These are phyloP conservation scores for Microctonus aethiopoides DNA, from an alignment of 2,888 invertebrate species.

Conservation along the genomic window DNA sequence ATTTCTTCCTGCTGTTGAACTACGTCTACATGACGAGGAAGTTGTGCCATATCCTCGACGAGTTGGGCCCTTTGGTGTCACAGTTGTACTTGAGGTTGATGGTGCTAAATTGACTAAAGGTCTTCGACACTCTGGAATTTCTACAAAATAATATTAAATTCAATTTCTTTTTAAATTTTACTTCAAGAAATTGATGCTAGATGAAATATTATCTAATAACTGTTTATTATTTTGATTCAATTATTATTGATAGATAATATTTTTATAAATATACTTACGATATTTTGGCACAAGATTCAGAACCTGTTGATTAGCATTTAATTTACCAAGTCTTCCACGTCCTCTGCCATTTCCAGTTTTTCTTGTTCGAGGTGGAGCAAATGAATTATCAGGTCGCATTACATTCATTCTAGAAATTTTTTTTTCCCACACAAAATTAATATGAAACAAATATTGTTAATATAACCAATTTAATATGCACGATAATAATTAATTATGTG, in stretches of 20 bases:
- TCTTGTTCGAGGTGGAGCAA: slow-evolving; percentile 29
- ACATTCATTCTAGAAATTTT: slow-evolving; percentile 49
- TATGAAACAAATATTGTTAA: neutral
- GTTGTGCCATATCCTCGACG: slow-evolving; percentile 27
- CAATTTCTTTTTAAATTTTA: too few species aligned
- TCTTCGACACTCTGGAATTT: slow-evolving; percentile 17
- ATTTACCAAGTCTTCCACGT: slow-evolving; percentile 30
- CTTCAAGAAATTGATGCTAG: too few species aligned
- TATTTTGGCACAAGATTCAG: slow-evolving; percentile 45
- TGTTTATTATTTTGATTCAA: too few species aligned
- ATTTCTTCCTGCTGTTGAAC: slow-evolving; percentile 15
- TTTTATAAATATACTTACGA: too few species aligned
- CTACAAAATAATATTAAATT: neutral
- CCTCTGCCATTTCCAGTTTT: slow-evolving; percentile 22
- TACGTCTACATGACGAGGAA: slow-evolving; percentile 35
- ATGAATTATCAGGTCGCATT: slow-evolving; percentile 36
- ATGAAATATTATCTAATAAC: too few species aligned
- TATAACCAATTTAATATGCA: neutral
- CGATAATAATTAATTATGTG: too few species aligned
- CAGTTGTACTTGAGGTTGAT: slow-evolving; percentile 14
- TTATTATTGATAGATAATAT: too few species aligned
- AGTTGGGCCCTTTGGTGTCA: slow-evolving; percentile 17
- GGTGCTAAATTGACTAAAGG: slow-evolving; percentile 35
- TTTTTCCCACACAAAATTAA: neutral
- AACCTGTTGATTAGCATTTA: slow-evolving; percentile 24